Evolutionary conservation across 2,888 invertebrate species (phyloP), one percentile per base, ranked within the genome.

Genomic region (Heliconius charithonia): DNA sequence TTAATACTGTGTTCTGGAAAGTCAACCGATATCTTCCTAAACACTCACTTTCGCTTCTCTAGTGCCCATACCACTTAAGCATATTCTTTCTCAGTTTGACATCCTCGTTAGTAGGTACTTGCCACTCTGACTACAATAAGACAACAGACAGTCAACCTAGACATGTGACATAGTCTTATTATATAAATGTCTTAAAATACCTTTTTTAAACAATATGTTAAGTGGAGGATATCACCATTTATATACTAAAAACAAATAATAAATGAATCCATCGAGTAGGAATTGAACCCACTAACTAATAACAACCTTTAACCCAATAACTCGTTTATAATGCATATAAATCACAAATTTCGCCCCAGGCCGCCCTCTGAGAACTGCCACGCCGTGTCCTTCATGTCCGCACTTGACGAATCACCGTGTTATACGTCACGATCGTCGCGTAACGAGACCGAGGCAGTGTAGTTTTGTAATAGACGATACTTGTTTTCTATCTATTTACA

Each of bases 351-450:
- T 62, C 63, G 62, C 62, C 63, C 41, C 74, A n/a, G 74, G 63
- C 62, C 67, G 87, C 69, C 69, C 69, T 45, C 69, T 92, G 93
- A 89, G 93, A 93, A 91, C 91, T 10, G 91, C 86, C 83, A 91
- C 91, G 90, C 86, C 83, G 89, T 92, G 92, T 93, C 93, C 93
- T 93, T 92, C 92, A 84, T 76, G 78, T 83, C 85, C 87, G 88
- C 89, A 86, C 86, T 89, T 91, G 93, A 92, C 90, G 89, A 89
- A 93, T 92, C 85, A 90, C 88, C 86, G 84, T 88, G 89, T 91
- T 93, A 92, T 87, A 88, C 88, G 89, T 90, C 89, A 89, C 88
- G 86, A 87, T 86, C 89, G 89, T 89, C 89, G 83, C 83, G 90
- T 91, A 90, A 92, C 91, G 90, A 92, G 90, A 86, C 84, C 82